A percentile compares a stretch with the other conserved stretches of the same genome.
phyloP scores from a whole-genome alignment of 2,888 invertebrate species.

The Caenorhabditis sinica region DNA sequence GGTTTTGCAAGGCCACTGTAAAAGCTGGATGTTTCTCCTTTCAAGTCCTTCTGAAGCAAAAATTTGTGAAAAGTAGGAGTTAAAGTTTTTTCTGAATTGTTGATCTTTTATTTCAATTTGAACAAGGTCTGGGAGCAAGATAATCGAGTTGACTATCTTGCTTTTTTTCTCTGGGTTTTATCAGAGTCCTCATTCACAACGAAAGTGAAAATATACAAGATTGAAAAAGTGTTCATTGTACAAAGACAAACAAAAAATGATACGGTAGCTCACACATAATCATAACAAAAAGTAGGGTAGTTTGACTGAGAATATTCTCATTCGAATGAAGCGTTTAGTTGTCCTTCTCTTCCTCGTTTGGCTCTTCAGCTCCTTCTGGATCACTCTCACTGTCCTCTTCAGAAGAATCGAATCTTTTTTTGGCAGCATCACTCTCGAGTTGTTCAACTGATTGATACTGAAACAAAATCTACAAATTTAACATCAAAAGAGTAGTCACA shows the following conservation, averaged over 20 bases:
- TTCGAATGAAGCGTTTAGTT: conserved; percentile 8
- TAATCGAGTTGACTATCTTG: too few relatives aligned
- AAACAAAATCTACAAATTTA: conserved; percentile 1
- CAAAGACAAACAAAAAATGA: neutral
- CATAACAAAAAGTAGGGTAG: conserved; percentile 38
- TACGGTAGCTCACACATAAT: conserved; percentile 38
- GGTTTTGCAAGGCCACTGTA: too few relatives aligned
- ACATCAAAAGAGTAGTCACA: conserved; percentile 31
- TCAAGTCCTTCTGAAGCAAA: too few relatives aligned
- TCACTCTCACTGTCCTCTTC: conserved; percentile 77
- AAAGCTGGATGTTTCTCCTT: too few relatives aligned
- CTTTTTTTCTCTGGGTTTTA: too few relatives aligned
- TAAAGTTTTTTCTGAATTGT: too few relatives aligned
- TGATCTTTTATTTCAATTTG: too few relatives aligned
- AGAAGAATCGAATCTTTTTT: conserved; percentile 76
- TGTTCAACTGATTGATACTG: conserved; percentile 71
- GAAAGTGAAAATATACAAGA: too few relatives aligned
- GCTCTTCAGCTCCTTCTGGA: conserved; percentile 63
- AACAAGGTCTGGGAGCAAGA: too few relatives aligned
- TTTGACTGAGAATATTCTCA: conserved; percentile 28
- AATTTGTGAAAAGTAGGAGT: too few relatives aligned
- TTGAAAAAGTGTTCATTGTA: neutral
- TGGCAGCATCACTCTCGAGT: conserved; percentile 72
- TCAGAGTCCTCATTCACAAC: too few relatives aligned
- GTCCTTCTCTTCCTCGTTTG: conserved; percentile 53